Evolutionary conservation across 2,888 invertebrate species (phyloP), one percentile per base, ranked within the genome.

Genomic region (Eledone cirrhosa): DNA sequence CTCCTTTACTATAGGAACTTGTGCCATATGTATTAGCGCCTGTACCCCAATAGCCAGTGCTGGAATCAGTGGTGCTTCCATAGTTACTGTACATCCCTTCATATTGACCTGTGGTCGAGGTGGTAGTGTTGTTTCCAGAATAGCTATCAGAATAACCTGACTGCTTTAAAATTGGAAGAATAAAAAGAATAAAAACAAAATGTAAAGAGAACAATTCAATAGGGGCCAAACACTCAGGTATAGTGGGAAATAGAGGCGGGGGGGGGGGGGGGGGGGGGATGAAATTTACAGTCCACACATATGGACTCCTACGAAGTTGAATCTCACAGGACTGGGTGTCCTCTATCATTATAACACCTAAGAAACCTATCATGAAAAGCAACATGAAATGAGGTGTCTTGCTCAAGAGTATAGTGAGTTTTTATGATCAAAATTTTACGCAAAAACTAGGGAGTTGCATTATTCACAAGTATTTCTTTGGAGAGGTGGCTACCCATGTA

Each of bases 61-160:
- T 29, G 81, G 81, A 14, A 79, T 78, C n/a, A 79, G 48, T 3
- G 81, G 79, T 19, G 81, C 78, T 65, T 72, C 78, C 81, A 81
- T 81, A 22, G 19, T 41, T 31, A 78, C 77, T n/a, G 24, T 22
- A 22, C 16, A 29, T 67, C 33, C 48, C 48, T 48, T 69, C 77
- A 77, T 76, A 29, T 24, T 48, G 76, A 72, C 53, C 69, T 27
- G 24, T 72, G 63, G 63, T 27, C 8, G 59, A n/a, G 72, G 41
- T 74, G 47, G 24, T 75, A 33, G 29, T 29, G 48, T 47, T 47
- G 33, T 16, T 63, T 65, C 75, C 53, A 59, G n/a, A 33, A 29
- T 59, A 59, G 41, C 48, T 59, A 19, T 72, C 72, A 33, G 22
- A n/a, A 41, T 72, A 72, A n/a, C 72, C 72, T 19, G 33, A 31